Conservation (phyloP, 2,888 invertebrate genomes). For the Lasioglossum oenotherae region DNA sequence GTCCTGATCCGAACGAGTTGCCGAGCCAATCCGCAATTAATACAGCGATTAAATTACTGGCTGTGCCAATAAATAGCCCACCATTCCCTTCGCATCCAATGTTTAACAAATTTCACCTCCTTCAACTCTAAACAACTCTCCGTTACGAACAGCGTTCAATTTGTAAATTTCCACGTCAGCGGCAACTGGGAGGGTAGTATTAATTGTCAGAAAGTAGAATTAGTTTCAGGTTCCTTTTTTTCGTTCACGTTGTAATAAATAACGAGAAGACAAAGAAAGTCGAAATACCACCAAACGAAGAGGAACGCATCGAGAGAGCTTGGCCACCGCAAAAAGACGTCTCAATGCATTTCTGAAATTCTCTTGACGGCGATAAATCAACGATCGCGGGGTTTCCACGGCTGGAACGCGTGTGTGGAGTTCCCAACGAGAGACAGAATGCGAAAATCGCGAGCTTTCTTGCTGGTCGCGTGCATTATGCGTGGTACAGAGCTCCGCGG, state of each 20-base stretch:
- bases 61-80: not conserved
- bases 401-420: slow-evolving; percentile 8
- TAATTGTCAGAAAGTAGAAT: not conserved
- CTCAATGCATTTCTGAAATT: slow-evolving; percentile 16
- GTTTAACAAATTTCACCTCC: not conserved
- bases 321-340: not conserved
- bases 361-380: slow-evolving; percentile 35
- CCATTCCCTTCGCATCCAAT: not conserved
- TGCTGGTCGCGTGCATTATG: slow-evolving; percentile 35
- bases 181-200: not conserved
- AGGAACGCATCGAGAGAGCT: not conserved
- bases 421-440: not conserved
- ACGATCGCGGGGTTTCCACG: not conserved
- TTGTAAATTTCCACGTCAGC: not conserved
- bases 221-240: not conserved
- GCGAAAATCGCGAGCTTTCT: slow-evolving; percentile 40
- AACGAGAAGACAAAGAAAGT: not conserved
- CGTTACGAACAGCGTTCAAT: not conserved
- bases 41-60: not conserved
- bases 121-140: not conserved
- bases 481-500: slow-evolving; percentile 56
- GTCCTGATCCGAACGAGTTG: not conserved
- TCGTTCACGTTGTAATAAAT: not conserved
- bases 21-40: not conserved
- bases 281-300: not conserved